These are phyloP conservation scores for Ianthella basta DNA, from an alignment of 37 sponge, comb jelly and placozoan species.

Conservation along the genomic window DNA sequence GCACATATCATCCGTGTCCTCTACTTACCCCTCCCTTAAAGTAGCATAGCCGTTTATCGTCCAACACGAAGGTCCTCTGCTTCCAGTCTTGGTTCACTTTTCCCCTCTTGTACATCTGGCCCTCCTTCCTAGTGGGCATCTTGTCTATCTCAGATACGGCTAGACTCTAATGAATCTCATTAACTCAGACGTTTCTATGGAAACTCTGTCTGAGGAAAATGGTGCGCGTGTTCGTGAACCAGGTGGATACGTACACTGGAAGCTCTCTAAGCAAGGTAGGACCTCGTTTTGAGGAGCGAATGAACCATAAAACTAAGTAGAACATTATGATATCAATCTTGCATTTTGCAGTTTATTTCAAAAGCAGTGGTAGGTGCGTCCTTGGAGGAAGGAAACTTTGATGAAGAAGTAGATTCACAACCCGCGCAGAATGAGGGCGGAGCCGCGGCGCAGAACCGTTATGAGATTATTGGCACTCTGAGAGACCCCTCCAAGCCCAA, in stretches of 20 bases:
- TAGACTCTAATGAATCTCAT: not conserved
- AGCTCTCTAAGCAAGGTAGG: constrained; percentile 70
- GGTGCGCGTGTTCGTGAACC: constrained; percentile 85
- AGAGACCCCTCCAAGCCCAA: constrained; percentile 38
- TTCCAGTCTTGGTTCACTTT: constrained; percentile 87
- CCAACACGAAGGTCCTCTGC: constrained; percentile 77
- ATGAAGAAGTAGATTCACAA: constrained; percentile 46
- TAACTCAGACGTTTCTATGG: not conserved
- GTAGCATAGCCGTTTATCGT: constrained; percentile 73
- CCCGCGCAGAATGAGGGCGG: not conserved
- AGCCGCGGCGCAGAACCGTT: constrained; percentile 30
- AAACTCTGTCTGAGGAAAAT: constrained; percentile 41
- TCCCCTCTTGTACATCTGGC: constrained; percentile 78
- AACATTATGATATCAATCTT: not conserved
- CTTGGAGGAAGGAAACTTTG: constrained; percentile 43
- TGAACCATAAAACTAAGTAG: not conserved
- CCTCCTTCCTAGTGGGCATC: constrained; percentile 75
- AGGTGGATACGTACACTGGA: constrained; percentile 80
- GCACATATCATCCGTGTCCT: not conserved
- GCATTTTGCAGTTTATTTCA: constrained; percentile 45
- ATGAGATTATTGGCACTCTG: constrained; percentile 86
- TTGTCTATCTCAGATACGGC: not conserved
- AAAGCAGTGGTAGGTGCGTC: constrained; percentile 65
- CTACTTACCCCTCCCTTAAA: constrained; percentile 90
- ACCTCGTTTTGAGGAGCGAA: not conserved